Evolutionary conservation across 2,888 invertebrate genomes (phyloP).

Genomic region (Drosophila nigricruria): DNA sequence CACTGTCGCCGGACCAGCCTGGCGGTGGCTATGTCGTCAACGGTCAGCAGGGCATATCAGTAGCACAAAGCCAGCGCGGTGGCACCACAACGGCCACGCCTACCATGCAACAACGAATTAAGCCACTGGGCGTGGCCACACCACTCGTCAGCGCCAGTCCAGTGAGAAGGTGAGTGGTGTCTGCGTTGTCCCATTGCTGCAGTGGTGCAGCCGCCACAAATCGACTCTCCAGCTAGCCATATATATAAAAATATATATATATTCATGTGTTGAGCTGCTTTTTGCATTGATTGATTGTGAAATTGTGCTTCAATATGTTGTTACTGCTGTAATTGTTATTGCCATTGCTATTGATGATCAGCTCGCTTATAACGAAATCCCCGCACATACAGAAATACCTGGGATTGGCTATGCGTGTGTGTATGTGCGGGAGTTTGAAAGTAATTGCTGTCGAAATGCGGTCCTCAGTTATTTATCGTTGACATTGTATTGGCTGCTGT

Average conservation of each 20-base stretch:
- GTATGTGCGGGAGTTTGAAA: neutral
- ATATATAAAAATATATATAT: neutral
- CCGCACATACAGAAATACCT: neutral
- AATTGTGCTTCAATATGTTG: slow-evolving; percentile 15
- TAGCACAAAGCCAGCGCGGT: slow-evolving; percentile 86
- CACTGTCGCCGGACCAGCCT: slow-evolving; percentile 87
- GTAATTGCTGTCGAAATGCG: neutral
- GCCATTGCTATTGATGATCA: slow-evolving; percentile 3
- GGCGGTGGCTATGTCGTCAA: slow-evolving; percentile 76
- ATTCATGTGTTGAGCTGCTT: slow-evolving; percentile 7
- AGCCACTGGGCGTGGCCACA: slow-evolving; percentile 95
- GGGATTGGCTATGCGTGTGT: neutral
- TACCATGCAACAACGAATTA: slow-evolving; percentile 95
- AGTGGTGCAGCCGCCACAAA: neutral
- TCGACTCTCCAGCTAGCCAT: slow-evolving; percentile 9
- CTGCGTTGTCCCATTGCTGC: neutral
- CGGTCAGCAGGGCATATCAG: slow-evolving; percentile 79
- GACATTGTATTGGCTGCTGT: slow-evolving; percentile 4
- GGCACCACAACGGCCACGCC: slow-evolving; percentile 88
- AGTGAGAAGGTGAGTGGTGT: slow-evolving; percentile 91
- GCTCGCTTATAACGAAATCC: neutral
- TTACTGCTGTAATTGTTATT: slow-evolving; percentile 10
- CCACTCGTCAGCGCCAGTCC: slow-evolving; percentile 95
- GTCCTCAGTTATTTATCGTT: neutral
- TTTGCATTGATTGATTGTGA: slow-evolving; percentile 9